Percentiles rank a stretch among this genome's conserved stretches.
Conservation (phyloP, 2,797 vertebrate genomes). For the Chromis chromis region DNA sequence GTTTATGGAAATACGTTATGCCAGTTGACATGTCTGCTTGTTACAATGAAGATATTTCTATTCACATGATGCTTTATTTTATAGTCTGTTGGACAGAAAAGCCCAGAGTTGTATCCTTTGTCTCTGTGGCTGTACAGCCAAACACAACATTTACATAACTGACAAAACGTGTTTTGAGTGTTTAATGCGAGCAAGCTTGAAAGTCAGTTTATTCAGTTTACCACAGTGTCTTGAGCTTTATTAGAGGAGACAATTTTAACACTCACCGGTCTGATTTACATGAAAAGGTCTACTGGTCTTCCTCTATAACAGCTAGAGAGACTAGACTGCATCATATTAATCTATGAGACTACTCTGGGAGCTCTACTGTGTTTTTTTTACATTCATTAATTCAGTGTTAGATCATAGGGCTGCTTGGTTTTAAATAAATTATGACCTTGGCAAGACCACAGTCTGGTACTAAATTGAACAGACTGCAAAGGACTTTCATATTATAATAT, state of each 20-base stretch:
- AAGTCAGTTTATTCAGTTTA: constrained; percentile 22
- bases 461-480: constrained; percentile 48
- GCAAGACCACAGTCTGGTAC: constrained; percentile 33
- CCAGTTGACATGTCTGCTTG: constrained; percentile 1
- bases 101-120: not conserved
- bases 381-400: constrained; percentile 53
- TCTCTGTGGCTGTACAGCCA: not conserved
- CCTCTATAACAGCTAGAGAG: constrained; percentile 18
- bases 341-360: constrained; percentile 18
- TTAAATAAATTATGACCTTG: constrained; percentile 66
- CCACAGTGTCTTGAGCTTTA: constrained; percentile 24
- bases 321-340: constrained; percentile 30
- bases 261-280: constrained; percentile 21
- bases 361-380: constrained; percentile 33
- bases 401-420: constrained; percentile 41
- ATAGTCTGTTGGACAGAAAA: not conserved
- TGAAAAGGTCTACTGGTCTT: constrained; percentile 20
- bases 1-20: not conserved
- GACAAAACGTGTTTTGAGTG: constrained; percentile 17
- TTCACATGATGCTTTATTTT: constrained; percentile 11
- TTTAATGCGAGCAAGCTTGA: constrained; percentile 18
- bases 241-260: constrained; percentile 15
- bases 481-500: constrained; percentile 50
- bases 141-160: constrained; percentile 20
- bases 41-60: constrained; percentile 6